phyloP scores from a whole-genome alignment of 2,797 vertebrate species.

The Mus caroli region DNA sequence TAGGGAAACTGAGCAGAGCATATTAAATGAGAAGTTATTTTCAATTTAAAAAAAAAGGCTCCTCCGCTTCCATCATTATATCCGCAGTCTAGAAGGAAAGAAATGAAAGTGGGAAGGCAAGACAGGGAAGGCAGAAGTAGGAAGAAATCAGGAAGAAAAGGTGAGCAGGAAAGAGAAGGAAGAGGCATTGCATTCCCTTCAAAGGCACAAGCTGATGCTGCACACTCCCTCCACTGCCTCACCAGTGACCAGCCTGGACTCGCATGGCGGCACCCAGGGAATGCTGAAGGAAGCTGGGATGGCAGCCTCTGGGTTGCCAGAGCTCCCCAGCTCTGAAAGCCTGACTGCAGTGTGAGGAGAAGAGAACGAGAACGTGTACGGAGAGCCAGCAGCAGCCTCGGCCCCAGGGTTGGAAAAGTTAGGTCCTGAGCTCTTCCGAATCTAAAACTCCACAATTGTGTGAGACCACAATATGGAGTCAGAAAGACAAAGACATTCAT shows the following conservation, averaged over 20 bases:
- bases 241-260: background rate
- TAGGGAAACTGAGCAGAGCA: background rate
- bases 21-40: background rate
- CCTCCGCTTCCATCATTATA: background rate
- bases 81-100: background rate
- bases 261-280: background rate
- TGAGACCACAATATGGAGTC: background rate
- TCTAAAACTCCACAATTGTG: background rate
- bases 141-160: background rate
- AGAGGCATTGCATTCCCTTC: background rate
- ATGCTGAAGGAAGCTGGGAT: background rate
- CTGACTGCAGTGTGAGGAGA: background rate
- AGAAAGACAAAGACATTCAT: conserved; percentile 38
- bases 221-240: background rate
- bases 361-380: background rate
- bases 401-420: conserved; percentile 33
- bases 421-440: background rate
- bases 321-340: background rate
- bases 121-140: background rate
- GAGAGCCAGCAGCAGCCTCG: background rate
- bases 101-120: background rate
- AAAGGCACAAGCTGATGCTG: background rate
- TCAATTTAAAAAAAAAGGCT: background rate
- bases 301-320: background rate
- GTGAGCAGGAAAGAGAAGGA: background rate